These are phyloP conservation scores for Nyctalus aviator DNA, from an alignment of 2,797 vertebrate genomes.

Conservation along the genomic window DNA sequence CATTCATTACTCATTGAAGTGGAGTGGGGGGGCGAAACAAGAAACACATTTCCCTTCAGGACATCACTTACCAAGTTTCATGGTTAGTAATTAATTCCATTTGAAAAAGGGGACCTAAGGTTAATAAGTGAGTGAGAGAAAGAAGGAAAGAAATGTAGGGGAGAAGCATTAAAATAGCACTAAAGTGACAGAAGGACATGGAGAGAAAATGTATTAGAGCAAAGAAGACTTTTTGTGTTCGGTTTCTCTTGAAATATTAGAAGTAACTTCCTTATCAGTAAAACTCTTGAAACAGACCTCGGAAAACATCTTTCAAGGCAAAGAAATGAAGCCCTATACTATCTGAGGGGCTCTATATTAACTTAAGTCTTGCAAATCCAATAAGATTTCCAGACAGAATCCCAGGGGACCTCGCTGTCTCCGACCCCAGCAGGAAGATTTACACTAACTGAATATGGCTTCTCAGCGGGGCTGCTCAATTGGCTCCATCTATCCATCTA, in stretches of 20 bases:
- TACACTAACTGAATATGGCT: not conserved
- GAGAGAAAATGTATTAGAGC: not conserved
- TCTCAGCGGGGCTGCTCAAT: slow-evolving; percentile 14
- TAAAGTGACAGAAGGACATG: not conserved
- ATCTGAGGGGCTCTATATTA: slow-evolving; percentile 57
- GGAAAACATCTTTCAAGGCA: slow-evolving; percentile 54
- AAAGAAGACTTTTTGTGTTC: not conserved
- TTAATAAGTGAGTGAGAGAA: slow-evolving; percentile 58
- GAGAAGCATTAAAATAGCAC: not conserved
- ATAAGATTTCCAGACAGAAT: slow-evolving; percentile 51
- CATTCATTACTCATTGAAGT: not conserved
- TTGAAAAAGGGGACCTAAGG: slow-evolving; percentile 63
- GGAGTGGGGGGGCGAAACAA: fast-evolving
- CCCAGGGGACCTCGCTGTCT: slow-evolving; percentile 25
- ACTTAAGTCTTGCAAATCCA: slow-evolving; percentile 72
- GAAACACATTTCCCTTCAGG: slow-evolving; percentile 26
- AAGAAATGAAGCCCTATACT: slow-evolving; percentile 33
- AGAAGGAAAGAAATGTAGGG: not conserved
- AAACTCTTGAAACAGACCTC: slow-evolving; percentile 62
- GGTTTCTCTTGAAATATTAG: slow-evolving; percentile 63
- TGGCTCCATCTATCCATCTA: slow-evolving; percentile 42
- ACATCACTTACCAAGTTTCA: slow-evolving; percentile 60
- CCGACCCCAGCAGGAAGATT: slow-evolving; percentile 63
- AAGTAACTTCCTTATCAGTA: slow-evolving; percentile 66
- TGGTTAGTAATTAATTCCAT: slow-evolving; percentile 79